Percentiles rank a stretch among this genome's conserved stretches.
phyloP scores from a whole-genome alignment of 1,140 invertebrate species.

The Pteromalus puparum region DNA sequence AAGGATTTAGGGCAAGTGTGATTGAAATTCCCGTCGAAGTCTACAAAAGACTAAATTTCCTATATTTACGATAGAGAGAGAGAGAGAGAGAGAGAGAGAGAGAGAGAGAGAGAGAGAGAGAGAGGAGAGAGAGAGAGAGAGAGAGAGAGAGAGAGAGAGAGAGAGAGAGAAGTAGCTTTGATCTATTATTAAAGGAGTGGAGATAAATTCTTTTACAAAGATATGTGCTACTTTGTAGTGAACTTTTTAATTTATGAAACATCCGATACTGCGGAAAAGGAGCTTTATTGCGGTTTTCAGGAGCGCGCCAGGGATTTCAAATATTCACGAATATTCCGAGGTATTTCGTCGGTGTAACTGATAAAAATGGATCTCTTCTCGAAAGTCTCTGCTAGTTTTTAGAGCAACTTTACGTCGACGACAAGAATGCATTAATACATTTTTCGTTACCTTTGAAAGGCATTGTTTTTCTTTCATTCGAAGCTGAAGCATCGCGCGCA shows the following conservation, averaged over 20 bases:
- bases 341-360: neutral
- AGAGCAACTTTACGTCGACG: neutral
- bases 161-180: constrained; percentile 34
- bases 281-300: neutral
- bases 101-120: too few relatives aligned
- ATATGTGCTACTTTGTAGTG: neutral
- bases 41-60: constrained; percentile 48
- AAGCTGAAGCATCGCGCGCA: too few relatives aligned
- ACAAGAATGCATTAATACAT: neutral
- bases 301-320: neutral
- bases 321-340: constrained; percentile 19
- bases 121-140: neutral
- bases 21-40: constrained; percentile 45
- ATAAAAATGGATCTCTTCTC: neutral
- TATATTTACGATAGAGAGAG: constrained; percentile 42
- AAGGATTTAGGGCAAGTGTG: constrained; percentile 52
- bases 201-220: constrained; percentile 32
- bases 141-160: too few relatives aligned
- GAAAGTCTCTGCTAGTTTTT: neutral
- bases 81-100: too few relatives aligned
- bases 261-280: neutral
- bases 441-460: neutral
- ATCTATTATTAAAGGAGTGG: constrained; percentile 40
- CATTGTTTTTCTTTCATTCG: neutral
- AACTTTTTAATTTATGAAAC: constrained; percentile 28